Conservation (phyloP, 2,797 vertebrate species). For the Esox lucius region DNA sequence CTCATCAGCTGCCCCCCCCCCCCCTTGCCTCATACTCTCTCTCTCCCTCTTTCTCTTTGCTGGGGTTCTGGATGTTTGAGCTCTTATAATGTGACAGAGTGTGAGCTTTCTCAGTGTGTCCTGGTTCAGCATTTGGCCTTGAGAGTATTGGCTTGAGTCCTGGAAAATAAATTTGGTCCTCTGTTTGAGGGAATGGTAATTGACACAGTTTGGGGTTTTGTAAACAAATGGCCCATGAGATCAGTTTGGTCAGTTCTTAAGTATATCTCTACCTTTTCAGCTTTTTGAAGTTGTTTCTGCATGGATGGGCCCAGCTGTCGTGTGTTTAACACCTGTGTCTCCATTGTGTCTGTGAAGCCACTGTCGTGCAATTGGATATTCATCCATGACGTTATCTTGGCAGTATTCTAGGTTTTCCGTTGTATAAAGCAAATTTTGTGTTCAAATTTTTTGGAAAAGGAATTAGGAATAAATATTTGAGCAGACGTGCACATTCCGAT, state of each 20-base stretch:
- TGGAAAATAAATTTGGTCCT: constrained; percentile 1
- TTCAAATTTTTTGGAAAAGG: constrained; percentile 16
- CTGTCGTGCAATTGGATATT: constrained; percentile 1
- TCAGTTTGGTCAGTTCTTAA: neutral
- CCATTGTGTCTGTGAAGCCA: neutral
- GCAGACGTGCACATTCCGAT: neutral
- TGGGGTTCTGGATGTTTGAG: constrained; percentile 42
- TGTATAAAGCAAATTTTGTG: constrained; percentile 21
- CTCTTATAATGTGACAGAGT: neutral
- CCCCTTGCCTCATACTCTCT: too few relatives aligned
- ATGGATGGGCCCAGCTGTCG: neutral
- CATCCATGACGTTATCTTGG: constrained; percentile 21
- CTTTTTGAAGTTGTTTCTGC: neutral
- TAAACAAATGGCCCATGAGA: neutral
- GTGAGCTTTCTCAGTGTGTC: constrained; percentile 11
- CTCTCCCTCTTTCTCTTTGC: constrained; percentile 14
- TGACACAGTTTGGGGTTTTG: neutral
- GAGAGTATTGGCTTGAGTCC: neutral
- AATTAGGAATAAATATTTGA: constrained; percentile 2
- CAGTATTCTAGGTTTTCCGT: constrained; percentile 4
- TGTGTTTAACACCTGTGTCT: neutral
- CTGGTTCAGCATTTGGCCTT: neutral
- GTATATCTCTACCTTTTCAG: neutral
- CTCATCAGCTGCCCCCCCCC: constrained; percentile 18
- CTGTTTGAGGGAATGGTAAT: neutral